Percentiles rank a stretch among this genome's conserved stretches.
Evolutionary conservation across 2,888 invertebrate genomes (phyloP).

Genomic region (Villa cingulata): DNA sequence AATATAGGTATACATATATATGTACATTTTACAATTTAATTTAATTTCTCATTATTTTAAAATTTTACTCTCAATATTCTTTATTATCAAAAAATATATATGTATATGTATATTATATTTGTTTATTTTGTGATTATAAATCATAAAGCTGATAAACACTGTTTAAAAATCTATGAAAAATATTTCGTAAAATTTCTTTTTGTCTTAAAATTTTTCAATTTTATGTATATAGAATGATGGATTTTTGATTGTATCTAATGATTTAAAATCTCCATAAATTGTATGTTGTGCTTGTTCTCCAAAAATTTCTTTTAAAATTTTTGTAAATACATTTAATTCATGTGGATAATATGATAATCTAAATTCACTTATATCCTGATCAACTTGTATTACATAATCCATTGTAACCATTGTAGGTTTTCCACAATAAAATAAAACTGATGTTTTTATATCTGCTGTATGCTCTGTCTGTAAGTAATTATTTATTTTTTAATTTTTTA

Average conservation of each 20-base stretch:
- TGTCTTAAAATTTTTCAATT: conserved; percentile 44
- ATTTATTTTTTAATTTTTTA: background rate
- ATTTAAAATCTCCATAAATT: conserved; percentile 72
- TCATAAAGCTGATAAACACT: too few relatives aligned
- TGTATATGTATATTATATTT: too few relatives aligned
- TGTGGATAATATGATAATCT: conserved; percentile 82
- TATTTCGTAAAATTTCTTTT: too few relatives aligned
- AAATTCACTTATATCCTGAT: conserved; percentile 52
- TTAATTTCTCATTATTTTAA: too few relatives aligned
- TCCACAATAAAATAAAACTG: conserved; percentile 65
- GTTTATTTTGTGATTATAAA: too few relatives aligned
- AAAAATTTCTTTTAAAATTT: conserved; percentile 59
- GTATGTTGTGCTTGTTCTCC: conserved; percentile 48
- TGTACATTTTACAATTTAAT: too few relatives aligned
- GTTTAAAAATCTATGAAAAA: too few relatives aligned
- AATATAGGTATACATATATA: too few relatives aligned
- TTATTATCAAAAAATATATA: too few relatives aligned
- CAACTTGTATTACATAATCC: conserved; percentile 64
- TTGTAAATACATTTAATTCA: conserved; percentile 53
- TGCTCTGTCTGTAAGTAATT: conserved; percentile 52
- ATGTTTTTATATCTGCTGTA: conserved; percentile 71
- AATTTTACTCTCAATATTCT: too few relatives aligned
- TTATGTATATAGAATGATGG: conserved; percentile 81
- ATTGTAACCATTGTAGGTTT: conserved; percentile 63
- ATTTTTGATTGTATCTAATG: conserved; percentile 44